Conservation (phyloP, 2,113 vertebrate species). For the Dipodomys merriami region DNA sequence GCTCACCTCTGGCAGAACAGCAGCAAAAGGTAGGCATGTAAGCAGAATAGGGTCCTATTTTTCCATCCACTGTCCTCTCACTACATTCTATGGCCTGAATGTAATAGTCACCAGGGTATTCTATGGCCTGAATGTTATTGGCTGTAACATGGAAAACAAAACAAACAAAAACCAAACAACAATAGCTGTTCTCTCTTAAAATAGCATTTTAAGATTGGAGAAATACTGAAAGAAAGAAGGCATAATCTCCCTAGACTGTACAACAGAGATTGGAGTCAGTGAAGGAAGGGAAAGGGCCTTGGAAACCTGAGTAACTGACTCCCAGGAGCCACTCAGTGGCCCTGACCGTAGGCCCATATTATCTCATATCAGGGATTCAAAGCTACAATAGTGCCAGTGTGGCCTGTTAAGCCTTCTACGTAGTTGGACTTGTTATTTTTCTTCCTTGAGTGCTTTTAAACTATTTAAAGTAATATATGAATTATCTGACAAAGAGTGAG, state of each 20-base stretch:
- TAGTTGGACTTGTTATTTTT: too few species aligned
- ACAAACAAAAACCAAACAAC: neutral
- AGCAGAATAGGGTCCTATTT: neutral
- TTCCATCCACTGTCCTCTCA: neutral
- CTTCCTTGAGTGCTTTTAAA: neutral
- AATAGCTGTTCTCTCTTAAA: neutral
- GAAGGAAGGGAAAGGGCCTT: too few species aligned
- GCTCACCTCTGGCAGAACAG: neutral
- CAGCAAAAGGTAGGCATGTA: neutral
- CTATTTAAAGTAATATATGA: neutral
- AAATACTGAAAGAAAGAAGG: neutral
- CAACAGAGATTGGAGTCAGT: too few species aligned
- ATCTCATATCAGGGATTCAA: too few species aligned
- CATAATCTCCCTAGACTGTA: too few species aligned
- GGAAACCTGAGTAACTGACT: too few species aligned
- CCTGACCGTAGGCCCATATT: too few species aligned
- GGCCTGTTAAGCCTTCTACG: too few species aligned
- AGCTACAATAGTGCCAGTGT: too few species aligned
- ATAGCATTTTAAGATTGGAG: neutral
- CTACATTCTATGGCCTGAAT: too few species aligned
- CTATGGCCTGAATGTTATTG: too few species aligned
- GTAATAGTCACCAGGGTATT: fast-evolving
- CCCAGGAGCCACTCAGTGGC: too few species aligned
- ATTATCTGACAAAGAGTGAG: neutral
- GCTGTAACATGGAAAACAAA: neutral